Evolutionary conservation across 2,797 vertebrate genomes (phyloP), one percentile per base, ranked within the genome.

Genomic region (Halcyon badia): DNA sequence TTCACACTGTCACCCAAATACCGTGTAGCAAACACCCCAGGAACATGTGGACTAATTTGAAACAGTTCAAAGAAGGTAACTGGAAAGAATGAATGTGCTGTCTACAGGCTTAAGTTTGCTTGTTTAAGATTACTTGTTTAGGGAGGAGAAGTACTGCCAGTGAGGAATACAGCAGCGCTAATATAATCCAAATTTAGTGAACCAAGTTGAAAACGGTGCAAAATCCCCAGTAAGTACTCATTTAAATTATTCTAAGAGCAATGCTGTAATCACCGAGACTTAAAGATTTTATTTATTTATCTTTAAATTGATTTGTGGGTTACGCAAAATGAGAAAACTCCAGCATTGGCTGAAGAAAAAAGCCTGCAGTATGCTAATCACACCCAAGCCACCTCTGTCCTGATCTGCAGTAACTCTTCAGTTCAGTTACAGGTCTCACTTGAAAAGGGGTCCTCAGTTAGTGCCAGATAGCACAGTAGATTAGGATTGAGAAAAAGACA

Each of bases 21-120:
- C 11, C n/a, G 35, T 57, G 21, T 11, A 75, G 69, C 69, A 90
- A 60, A 83, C 31, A 86, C 13, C 16, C 37, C 33, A 35, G 37
- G 76, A 95, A 83, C n/a, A 78, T 1, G 17, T 33, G 49, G 49
- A 83, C 69, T 80, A 49, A 91, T 86, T 6, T 73, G 48, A 91
- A 72, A 30, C 21, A 86, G 72, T 54, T 95, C 86, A 90, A 77
- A 91, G 56, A 41, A 90, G 64, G 62, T 54, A 86, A 80, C 52
- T 21, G 13, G 60, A 13, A 89, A 78, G 33, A 91, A 83, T 5
- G 31, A 19, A 66, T 51, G 25, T 14, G 18, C 31, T 76, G 22
- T 78, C 26, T 12, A 56, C 11, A 81, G 31, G 62, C 26, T 73
- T 77, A 71, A n/a, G 44, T 58, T 71, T 71, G 37, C 51, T 75